These are phyloP conservation scores for Drosophila fulvimacula DNA, from an alignment of 2,888 invertebrate genomes.

Conservation along the genomic window DNA sequence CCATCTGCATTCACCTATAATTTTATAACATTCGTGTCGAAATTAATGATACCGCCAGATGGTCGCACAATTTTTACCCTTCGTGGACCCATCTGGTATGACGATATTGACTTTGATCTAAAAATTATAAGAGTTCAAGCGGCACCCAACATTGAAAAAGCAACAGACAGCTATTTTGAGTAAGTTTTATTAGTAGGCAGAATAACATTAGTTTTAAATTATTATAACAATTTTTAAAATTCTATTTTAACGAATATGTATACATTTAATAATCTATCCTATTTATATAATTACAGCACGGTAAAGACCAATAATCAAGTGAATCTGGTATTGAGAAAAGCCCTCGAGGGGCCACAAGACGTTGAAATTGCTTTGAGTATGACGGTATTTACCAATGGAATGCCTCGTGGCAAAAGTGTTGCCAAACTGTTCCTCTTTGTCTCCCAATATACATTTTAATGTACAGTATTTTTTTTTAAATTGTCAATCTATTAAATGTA, in stretches of 20 bases:
- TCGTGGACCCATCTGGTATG: slow-evolving; percentile 91
- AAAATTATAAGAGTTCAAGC: slow-evolving; percentile 89
- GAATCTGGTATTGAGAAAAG: slow-evolving; percentile 89
- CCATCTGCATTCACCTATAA: slow-evolving; percentile 96
- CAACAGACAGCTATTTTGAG: slow-evolving; percentile 87
- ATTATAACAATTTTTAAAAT: no score
- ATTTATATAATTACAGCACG: slow-evolving; percentile 83
- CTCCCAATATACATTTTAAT: slow-evolving; percentile 90
- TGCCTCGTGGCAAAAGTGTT: slow-evolving; percentile 92
- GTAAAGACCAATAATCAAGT: slow-evolving; percentile 88
- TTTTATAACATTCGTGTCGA: slow-evolving; percentile 96
- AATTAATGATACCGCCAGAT: slow-evolving; percentile 88
- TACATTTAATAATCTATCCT: not conserved
- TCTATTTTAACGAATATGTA: no score
- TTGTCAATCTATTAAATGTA: not conserved
- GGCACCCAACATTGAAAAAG: slow-evolving; percentile 87
- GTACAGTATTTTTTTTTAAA: not conserved
- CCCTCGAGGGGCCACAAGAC: slow-evolving; percentile 95
- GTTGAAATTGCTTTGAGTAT: slow-evolving; percentile 94
- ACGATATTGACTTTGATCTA: slow-evolving; percentile 91
- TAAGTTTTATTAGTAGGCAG: no score
- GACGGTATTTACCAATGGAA: slow-evolving; percentile 91
- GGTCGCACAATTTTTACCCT: slow-evolving; percentile 92
- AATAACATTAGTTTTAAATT: no score
- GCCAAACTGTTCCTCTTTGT: slow-evolving; percentile 94